A percentile compares a stretch with the other conserved stretches of the same genome.
Conservation (phyloP, 2,888 invertebrate genomes). For the Cryptocheilus praepositus region DNA sequence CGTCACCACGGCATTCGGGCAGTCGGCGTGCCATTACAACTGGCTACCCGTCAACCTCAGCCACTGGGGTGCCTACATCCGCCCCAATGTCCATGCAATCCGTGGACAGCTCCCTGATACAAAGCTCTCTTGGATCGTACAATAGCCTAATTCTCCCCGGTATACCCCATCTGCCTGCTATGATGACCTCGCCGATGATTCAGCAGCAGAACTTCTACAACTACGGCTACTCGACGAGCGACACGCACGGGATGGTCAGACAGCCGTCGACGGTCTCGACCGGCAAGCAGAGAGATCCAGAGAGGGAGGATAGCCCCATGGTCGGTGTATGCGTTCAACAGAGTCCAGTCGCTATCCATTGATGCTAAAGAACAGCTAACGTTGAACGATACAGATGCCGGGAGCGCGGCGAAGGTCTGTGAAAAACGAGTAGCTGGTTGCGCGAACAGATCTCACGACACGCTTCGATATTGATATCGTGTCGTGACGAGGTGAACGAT, state of each 20-base stretch:
- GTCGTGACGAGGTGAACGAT: constrained; percentile 29
- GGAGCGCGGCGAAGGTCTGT: constrained; percentile 13
- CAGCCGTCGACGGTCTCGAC: constrained; percentile 66
- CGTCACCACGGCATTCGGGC: constrained; percentile 77
- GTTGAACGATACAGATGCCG: constrained; percentile 40
- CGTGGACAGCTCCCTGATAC: constrained; percentile 72
- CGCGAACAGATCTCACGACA: constrained; percentile 1
- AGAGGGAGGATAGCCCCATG: constrained; percentile 87
- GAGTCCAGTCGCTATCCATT: constrained; percentile 95
- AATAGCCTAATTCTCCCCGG: constrained; percentile 74
- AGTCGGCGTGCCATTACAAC: constrained; percentile 63
- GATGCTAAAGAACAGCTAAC: constrained; percentile 56
- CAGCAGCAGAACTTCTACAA: constrained; percentile 72
- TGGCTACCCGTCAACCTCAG: constrained; percentile 63
- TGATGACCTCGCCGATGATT: constrained; percentile 70
- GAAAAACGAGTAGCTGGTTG: constrained; percentile 36
- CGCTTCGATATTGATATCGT: constrained; percentile 23
- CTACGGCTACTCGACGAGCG: constrained; percentile 69
- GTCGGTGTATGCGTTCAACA: constrained; percentile 93
- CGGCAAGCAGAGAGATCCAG: constrained; percentile 72
- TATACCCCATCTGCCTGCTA: constrained; percentile 72
- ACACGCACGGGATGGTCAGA: constrained; percentile 66
- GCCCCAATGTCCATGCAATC: constrained; percentile 69
- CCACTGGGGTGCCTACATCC: constrained; percentile 54
- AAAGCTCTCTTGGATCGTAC: constrained; percentile 75